Conservation (phyloP, 2,797 vertebrate genomes). For the Vipera ursinii region DNA sequence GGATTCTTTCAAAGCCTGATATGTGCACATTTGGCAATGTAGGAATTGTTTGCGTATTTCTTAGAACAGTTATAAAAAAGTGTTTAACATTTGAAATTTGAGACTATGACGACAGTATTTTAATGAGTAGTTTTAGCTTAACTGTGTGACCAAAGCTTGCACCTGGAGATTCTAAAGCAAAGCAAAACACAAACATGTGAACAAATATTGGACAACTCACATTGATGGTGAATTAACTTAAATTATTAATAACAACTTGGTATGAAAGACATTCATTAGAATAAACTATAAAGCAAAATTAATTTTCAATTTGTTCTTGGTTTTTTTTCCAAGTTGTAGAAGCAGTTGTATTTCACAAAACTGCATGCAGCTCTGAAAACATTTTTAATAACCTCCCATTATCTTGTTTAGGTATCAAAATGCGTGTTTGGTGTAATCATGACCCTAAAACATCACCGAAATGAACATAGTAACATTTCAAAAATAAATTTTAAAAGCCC, state of each 20-base stretch:
- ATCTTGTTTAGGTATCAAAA: not conserved
- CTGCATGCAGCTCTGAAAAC: not conserved
- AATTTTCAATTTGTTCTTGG: not conserved
- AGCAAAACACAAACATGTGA: not conserved
- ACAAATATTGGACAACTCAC: not conserved
- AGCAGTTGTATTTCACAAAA: not conserved
- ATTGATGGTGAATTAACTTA: not conserved
- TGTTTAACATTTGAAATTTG: constrained; percentile 44
- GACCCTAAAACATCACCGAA: not conserved
- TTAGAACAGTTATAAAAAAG: constrained; percentile 33
- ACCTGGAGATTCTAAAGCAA: not conserved
- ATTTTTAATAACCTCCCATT: not conserved
- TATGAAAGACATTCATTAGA: not conserved
- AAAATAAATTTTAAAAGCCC: not conserved
- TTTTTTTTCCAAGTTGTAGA: not conserved
- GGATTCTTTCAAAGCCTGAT: constrained; percentile 32
- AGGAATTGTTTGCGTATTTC: constrained; percentile 36
- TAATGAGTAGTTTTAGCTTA: not conserved
- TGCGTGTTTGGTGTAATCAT: not conserved
- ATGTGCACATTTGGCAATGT: constrained; percentile 30
- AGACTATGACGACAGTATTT: constrained; percentile 22
- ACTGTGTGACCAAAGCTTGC: not conserved
- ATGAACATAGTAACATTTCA: not conserved
- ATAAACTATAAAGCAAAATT: not conserved
- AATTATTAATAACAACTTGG: not conserved